Base-by-base conservation (phyloP, 1,140 invertebrate genomes). In the Heliconius melpomene region DNA sequence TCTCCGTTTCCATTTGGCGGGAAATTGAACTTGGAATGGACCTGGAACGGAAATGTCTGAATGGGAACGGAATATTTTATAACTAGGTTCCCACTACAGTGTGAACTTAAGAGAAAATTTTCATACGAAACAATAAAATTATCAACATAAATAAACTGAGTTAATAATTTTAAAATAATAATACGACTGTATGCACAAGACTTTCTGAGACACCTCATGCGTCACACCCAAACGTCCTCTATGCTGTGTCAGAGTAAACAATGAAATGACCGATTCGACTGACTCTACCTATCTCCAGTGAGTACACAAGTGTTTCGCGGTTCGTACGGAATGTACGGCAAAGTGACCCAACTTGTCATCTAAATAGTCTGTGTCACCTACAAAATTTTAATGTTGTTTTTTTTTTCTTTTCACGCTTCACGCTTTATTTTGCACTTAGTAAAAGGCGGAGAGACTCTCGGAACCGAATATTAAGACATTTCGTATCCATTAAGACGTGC, bases 211-310 rank as follows among this genome's bases (percentile, higher is more conserved):
- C 36, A 79, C 80, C 60, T 66, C 60, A 66, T 66, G 60, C 60
- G 60, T 66, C 60, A 60, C 57, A 66, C 60, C 60, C 8, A 26
- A 77, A 78, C 75, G 81, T 82, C 79, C 79, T 78, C 81, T 78
- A 79, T 77, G 77, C 75, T 60, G 79, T 78, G 73, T 29, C 60
- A 26, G 16, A 80, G 66, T 74, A 80, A 82, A 84, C 80, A 83
- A 80, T 82, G 72, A 86, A 81, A 79, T 91, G 90, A 90, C 89
- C 89, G 88, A 88, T 89, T 87, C 75, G 90, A 90, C 89, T 87
- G 89, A 75, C 79, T 60, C 50, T 52, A 52, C 16, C 78, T 82
- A 66, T 66, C 60, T 66, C 26, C 13, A 66, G 60, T 78, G 79
- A 74, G 77, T 85, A 81, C 85, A 89, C 89, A 91, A 86, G 88